A percentile compares a stretch with the other conserved stretches of the same genome.
Conservation (phyloP, 2,888 invertebrate species). For the Craniophora ligustri region DNA sequence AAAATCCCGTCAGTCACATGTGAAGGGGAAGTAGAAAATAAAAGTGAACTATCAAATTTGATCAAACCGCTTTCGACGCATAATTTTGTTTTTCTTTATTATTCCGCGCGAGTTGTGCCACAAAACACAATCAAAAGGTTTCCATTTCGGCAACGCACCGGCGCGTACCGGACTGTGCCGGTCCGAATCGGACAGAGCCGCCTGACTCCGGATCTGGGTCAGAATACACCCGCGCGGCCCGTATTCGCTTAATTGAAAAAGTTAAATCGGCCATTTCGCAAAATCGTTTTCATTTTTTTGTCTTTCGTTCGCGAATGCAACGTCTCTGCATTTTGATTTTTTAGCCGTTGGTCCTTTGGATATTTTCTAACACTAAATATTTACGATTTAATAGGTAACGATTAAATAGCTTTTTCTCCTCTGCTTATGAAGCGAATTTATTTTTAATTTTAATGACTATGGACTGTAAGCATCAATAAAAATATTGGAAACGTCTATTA, state of each 20-base stretch:
- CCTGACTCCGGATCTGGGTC: constrained; percentile 67
- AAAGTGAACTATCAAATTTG: constrained; percentile 36
- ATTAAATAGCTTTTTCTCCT: no score
- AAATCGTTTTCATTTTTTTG: constrained; percentile 70
- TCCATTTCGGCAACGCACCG: constrained; percentile 73
- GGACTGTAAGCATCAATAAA: no score
- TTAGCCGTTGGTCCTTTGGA: neutral
- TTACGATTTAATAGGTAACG: no score
- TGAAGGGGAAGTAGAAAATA: constrained; percentile 24
- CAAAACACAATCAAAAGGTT: constrained; percentile 72
- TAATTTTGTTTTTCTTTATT: constrained; percentile 55
- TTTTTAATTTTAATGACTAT: no score
- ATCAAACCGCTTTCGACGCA: constrained; percentile 46
- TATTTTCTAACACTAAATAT: no score
- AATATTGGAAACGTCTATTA: no score
- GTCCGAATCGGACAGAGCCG: constrained; percentile 56
- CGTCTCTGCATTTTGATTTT: constrained; percentile 47
- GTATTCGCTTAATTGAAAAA: constrained; percentile 81
- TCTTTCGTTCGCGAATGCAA: constrained; percentile 49
- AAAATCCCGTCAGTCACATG: constrained; percentile 2
- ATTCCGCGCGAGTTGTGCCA: constrained; percentile 61
- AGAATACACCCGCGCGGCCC: constrained; percentile 67
- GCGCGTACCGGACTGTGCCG: constrained; percentile 61
- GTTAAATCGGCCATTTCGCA: constrained; percentile 82
- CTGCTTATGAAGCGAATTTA: no score